phyloP scores from a whole-genome alignment of 2,888 invertebrate genomes.

The Tolmerus cingulatus region DNA sequence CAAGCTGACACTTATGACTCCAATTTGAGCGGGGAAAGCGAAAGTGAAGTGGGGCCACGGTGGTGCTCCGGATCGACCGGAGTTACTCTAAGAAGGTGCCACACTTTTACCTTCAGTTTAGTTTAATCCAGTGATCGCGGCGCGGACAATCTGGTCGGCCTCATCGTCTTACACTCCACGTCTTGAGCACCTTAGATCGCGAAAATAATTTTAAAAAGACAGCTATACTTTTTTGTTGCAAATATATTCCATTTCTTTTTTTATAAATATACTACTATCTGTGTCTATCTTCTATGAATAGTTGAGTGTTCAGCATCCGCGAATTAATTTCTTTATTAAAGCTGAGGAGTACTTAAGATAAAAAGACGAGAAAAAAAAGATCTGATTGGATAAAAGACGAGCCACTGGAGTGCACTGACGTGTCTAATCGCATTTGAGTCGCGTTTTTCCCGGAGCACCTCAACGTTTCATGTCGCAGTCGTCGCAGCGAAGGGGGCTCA shows the following conservation, averaged over 20 bases:
- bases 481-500: background rate
- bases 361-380: background rate
- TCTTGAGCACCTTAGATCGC: background rate
- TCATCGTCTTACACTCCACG: background rate
- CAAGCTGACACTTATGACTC: conserved; percentile 29
- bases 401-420: background rate
- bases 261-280: background rate
- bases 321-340: background rate
- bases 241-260: background rate
- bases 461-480: background rate
- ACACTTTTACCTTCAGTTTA: conserved; percentile 39
- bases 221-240: background rate
- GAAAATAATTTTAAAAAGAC: background rate
- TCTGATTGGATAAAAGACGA: background rate
- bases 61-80: background rate
- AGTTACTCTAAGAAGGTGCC: background rate
- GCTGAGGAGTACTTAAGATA: background rate
- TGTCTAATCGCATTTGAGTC: conserved; percentile 2
- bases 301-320: background rate
- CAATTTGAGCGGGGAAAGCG: conserved; percentile 41
- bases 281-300: background rate
- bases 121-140: background rate
- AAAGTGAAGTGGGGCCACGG: conserved; percentile 33
- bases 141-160: background rate
- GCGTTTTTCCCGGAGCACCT: background rate